Conservation (phyloP, 2,113 vertebrate species). For the Hemichromis elongatus region DNA sequence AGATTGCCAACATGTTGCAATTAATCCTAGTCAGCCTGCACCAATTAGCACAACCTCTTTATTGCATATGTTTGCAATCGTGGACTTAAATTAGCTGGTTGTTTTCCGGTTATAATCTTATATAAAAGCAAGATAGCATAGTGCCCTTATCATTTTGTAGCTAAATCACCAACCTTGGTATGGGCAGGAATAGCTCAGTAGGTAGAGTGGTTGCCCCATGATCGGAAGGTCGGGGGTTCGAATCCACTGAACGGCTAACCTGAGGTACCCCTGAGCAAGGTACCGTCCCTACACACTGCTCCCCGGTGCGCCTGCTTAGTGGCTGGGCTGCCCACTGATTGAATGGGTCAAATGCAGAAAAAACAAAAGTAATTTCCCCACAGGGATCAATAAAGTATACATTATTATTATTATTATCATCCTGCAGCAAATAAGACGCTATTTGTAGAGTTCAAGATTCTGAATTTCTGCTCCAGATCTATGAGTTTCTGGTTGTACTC, state of each 20-base stretch:
- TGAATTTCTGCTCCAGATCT: neutral
- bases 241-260: too few relatives aligned
- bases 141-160: neutral
- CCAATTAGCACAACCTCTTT: neutral
- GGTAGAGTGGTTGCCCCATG: too few relatives aligned
- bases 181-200: too few relatives aligned
- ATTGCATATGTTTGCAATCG: neutral
- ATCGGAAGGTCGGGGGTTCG: too few relatives aligned
- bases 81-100: neutral
- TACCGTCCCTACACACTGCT: too few relatives aligned
- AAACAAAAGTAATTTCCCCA: too few relatives aligned
- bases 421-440: rapidly evolving
- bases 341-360: too few relatives aligned
- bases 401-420: too few relatives aligned
- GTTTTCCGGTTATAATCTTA: neutral
- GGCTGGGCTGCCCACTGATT: too few relatives aligned
- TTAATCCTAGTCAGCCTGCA: neutral
- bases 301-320: too few relatives aligned
- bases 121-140: neutral
- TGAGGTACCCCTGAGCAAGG: too few relatives aligned
- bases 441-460: neutral
- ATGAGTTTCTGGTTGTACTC: neutral
- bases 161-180: neutral
- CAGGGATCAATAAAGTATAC: too few relatives aligned
- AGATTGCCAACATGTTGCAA: neutral